Conservation (phyloP, 2,888 invertebrate species). For the Apoda limacodes region DNA sequence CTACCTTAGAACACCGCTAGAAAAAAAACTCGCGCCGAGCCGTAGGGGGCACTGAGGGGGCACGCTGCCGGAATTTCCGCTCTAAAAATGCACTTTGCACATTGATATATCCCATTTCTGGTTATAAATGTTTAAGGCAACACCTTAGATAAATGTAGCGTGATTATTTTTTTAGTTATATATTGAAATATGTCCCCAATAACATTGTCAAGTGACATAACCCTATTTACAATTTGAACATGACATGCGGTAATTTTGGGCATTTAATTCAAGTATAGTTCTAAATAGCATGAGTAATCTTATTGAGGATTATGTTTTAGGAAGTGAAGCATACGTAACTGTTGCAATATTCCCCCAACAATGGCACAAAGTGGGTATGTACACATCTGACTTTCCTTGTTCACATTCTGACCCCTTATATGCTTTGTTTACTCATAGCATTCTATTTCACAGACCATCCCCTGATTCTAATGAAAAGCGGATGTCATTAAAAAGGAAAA, state of each 20-base stretch:
- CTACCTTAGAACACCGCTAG: slow-evolving; percentile 33
- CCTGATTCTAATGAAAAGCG: slow-evolving; percentile 48
- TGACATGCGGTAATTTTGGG: slow-evolving; percentile 66
- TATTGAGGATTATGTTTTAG: slow-evolving; percentile 38
- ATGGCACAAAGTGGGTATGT: slow-evolving; percentile 65
- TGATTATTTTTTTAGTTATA: too few relatives aligned
- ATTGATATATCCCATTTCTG: not conserved
- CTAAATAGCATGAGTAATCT: slow-evolving; percentile 24
- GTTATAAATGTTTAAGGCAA: too few relatives aligned
- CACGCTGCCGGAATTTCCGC: slow-evolving; percentile 47
- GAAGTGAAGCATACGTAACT: slow-evolving; percentile 32
- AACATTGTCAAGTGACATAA: slow-evolving; percentile 65
- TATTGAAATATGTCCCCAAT: slow-evolving; percentile 42
- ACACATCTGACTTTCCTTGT: slow-evolving; percentile 26
- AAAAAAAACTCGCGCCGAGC: slow-evolving; percentile 63
- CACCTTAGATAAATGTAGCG: too few relatives aligned
- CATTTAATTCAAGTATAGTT: slow-evolving; percentile 31
- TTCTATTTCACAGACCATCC: slow-evolving; percentile 43
- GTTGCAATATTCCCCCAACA: slow-evolving; percentile 35
- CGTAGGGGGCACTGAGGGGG: slow-evolving; percentile 66
- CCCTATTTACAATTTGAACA: slow-evolving; percentile 62
- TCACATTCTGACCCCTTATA: slow-evolving; percentile 38
- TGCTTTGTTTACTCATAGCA: slow-evolving; percentile 42
- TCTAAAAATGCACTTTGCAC: slow-evolving; percentile 13
- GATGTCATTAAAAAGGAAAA: slow-evolving; percentile 53